Evolutionary conservation across 35 echinoderm and acorn worm species (phyloP), one percentile per base, ranked within the genome.

Genomic region (Holothuria glaberrima): DNA sequence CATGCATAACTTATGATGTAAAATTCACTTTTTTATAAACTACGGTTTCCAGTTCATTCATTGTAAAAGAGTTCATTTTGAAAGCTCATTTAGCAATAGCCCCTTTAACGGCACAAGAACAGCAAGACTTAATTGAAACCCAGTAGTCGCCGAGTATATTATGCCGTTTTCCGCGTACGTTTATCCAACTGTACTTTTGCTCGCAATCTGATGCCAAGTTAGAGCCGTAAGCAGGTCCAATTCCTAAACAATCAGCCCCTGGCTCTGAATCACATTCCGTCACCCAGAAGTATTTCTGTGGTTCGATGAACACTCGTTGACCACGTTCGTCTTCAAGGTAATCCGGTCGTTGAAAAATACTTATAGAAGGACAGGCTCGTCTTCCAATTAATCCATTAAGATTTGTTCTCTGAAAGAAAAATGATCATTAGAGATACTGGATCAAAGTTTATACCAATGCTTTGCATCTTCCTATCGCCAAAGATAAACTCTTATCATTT

Each of bases 181-280:
- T 48, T 52, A 78, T 48, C 74, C 74, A 78, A 27, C 74, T 25
- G 44, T 78, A 78, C 27, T 78, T 78, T 78, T 78, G 74, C 74
- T 78, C 74, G 38, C 74, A 78, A 48, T 48, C 24, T 3, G 74
- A 75, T 33, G 33, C 46, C 21, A 75, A 18, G 46, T 16, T 33
- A 12, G 71, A 48, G 4, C 50, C 50, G n/a, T 78, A 78, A n/a
- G 35, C 74, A 13, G 74, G 19, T 5, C 74, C 38, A 7, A 78
- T 41, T 48, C 74, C 74, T 78, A 50, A 25, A 50, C 74, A 78
- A 7, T 50, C 20, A 24, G 41, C 41, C 14, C 74, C 74, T 3
- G 74, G 74, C 22, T 22, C 36, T 2, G 74, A 35, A 78, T 78
- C 74, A 52, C 74, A 78, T 48, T 78, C 74, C n/a, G 74, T 78